Evolutionary conservation across 37 sponge, comb jelly and placozoan species (phyloP), one percentile per base, ranked within the genome.

Genomic region (Agelas oroides): DNA sequence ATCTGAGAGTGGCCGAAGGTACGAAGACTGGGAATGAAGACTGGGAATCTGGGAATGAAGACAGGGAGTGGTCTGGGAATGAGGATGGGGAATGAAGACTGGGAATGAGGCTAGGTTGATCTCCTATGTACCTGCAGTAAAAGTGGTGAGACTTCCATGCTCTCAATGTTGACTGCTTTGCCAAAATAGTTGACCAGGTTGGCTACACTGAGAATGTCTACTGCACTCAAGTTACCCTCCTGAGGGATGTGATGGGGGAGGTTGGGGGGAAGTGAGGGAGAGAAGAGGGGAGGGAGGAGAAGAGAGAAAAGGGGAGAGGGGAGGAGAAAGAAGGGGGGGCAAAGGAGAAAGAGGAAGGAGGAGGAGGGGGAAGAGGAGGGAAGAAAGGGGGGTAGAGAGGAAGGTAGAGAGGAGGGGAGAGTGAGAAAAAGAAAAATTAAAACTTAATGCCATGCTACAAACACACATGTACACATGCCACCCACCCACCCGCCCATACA

Each of bases 111-210:
- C n/a, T n/a, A n/a, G n/a, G n/a, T n/a, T n/a, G n/a, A n/a, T n/a
- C n/a, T n/a, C n/a, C n/a, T n/a, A n/a, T n/a, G 97, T 74, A 96
- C 96, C 86, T 87, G 87, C 57, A 98, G 55, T 12, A 98, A 84
- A 0, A 98, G 68, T 1, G 99, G 99, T 37, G 77, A 76, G 14
- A 98, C 80, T 24, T 70, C 77, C 15, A 98, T 93, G 27, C 91
- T 76, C 59, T 96, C 95, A 68, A 98, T 86, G 59, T 88, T 63
- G 0, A 35, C 23, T 1, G 92, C 57, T 53, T 95, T 97, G 20
- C 99, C 99, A 78, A 98, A 98, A 60, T 98, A 98, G 86, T 98
- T 98, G 62, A 98, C 74, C 69, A 98, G 61, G 31, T 95, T 95
- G 34, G 91, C 75, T 27, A n/a, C n/a, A n/a, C n/a, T n/a, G n/a